phyloP scores from a whole-genome alignment of 2,888 invertebrate genomes.

The Sesamia inferens region DNA sequence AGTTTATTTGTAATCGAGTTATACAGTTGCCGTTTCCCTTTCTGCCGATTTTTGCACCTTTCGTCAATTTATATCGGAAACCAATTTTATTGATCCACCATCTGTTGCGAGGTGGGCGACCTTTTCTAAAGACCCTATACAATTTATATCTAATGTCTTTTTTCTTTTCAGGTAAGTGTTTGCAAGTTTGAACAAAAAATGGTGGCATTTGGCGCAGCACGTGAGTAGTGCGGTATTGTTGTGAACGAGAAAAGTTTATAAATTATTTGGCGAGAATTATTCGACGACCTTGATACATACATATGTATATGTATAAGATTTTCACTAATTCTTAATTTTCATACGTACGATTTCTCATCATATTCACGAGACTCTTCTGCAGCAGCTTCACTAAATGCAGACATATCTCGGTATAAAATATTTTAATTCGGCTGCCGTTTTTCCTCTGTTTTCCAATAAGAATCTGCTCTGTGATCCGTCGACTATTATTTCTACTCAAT shows the following conservation, averaged over 20 bases:
- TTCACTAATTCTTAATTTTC: neutral
- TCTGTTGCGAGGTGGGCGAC: constrained; percentile 79
- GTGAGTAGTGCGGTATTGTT: constrained; percentile 70
- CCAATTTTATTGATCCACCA: constrained; percentile 79
- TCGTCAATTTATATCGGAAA: constrained; percentile 74
- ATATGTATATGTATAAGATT: too few species aligned
- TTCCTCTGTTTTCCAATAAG: constrained; percentile 16
- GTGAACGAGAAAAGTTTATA: constrained; percentile 51
- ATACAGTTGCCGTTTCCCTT: constrained; percentile 81
- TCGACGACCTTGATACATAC: neutral
- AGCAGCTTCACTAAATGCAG: neutral
- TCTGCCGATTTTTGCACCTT: constrained; percentile 82
- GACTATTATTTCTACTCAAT: neutral
- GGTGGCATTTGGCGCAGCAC: constrained; percentile 66
- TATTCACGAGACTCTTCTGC: neutral
- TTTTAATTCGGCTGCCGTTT: neutral
- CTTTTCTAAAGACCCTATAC: constrained; percentile 78
- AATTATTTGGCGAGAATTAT: constrained; percentile 35
- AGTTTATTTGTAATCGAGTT: constrained; percentile 66
- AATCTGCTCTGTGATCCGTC: constrained; percentile 16
- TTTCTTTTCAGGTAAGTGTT: constrained; percentile 82
- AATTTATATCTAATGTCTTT: constrained; percentile 79
- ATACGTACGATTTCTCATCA: neutral
- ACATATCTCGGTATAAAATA: neutral
- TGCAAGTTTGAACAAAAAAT: constrained; percentile 71